Percentiles rank a stretch among this genome's conserved stretches.
Evolutionary conservation across 2,888 invertebrate species (phyloP).

Genomic region (Quadroppia sp.): DNA sequence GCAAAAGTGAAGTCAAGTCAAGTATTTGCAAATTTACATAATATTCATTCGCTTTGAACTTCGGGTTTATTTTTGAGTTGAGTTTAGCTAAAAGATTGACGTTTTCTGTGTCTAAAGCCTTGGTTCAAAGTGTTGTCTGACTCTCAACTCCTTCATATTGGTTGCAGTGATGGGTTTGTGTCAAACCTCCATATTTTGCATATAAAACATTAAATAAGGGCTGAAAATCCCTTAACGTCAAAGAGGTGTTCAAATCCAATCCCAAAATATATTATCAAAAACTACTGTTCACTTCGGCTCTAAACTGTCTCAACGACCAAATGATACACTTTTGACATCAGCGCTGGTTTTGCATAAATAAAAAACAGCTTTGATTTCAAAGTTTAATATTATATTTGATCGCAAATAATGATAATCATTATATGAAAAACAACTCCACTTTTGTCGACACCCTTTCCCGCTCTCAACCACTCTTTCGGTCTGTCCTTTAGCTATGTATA

Average conservation of each 20-base stretch:
- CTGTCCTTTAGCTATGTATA: neutral
- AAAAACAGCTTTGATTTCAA: neutral
- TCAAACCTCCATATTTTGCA: constrained; percentile 21
- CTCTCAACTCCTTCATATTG: constrained; percentile 31
- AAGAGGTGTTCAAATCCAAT: constrained; percentile 21
- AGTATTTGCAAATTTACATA: constrained; percentile 5
- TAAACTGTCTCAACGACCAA: neutral
- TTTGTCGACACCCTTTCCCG: neutral
- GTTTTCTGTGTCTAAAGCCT: neutral
- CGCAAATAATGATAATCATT: neutral
- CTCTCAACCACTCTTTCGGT: neutral
- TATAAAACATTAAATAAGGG: constrained; percentile 28
- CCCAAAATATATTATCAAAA: constrained; percentile 13
- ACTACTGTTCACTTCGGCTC: neutral
- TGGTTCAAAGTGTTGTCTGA: constrained; percentile 7
- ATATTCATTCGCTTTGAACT: neutral
- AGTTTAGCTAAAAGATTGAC: constrained; percentile 7
- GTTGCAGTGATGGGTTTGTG: constrained; percentile 9
- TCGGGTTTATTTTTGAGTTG: constrained; percentile 6
- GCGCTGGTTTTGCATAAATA: constrained; percentile 12
- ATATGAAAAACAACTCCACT: neutral
- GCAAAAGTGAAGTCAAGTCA: constrained; percentile 10
- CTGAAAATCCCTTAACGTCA: constrained; percentile 32
- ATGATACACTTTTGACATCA: constrained; percentile 33
- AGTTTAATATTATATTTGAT: neutral